phyloP scores from a whole-genome alignment of 64 coral and sea anemone genomes.

The Astreopora myriophthalma region DNA sequence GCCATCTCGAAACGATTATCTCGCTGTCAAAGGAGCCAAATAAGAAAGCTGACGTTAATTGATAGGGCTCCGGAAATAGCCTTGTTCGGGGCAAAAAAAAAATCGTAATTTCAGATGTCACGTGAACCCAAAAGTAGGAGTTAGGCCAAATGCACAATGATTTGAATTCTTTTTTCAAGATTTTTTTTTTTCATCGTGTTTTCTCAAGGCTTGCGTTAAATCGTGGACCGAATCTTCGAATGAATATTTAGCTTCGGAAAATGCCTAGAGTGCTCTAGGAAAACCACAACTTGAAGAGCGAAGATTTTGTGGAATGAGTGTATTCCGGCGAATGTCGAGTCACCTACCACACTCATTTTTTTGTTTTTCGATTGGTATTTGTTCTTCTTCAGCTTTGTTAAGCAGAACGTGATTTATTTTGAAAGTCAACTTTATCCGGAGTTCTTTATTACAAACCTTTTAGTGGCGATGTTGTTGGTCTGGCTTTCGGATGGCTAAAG shows the following conservation, averaged over 20 bases:
- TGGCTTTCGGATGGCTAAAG: not conserved
- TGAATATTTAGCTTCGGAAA: not conserved
- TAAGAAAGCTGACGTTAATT: constrained; percentile 34
- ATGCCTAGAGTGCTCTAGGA: not conserved
- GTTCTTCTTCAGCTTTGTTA: not conserved
- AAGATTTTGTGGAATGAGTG: constrained; percentile 33
- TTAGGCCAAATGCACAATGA: no score
- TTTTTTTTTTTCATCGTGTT: not conserved
- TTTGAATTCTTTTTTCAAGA: not conserved
- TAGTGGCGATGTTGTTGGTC: constrained; percentile 7
- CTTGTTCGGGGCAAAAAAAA: not conserved
- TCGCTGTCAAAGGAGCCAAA: not conserved
- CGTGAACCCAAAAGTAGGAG: not conserved
- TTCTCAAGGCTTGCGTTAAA: not conserved
- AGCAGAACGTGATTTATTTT: not conserved
- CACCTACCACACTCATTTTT: not conserved
- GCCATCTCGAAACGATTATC: constrained; percentile 37
- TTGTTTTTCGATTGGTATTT: not conserved
- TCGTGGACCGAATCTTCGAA: not conserved
- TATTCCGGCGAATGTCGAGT: not conserved
- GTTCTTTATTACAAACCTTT: constrained; percentile 12
- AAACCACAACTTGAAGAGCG: not conserved
- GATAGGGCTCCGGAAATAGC: constrained; percentile 38
- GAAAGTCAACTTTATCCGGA: constrained; percentile 14
- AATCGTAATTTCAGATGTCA: not conserved